Evolutionary conservation across 2,888 invertebrate species (phyloP).

Genomic region (Oscheius sp.): DNA sequence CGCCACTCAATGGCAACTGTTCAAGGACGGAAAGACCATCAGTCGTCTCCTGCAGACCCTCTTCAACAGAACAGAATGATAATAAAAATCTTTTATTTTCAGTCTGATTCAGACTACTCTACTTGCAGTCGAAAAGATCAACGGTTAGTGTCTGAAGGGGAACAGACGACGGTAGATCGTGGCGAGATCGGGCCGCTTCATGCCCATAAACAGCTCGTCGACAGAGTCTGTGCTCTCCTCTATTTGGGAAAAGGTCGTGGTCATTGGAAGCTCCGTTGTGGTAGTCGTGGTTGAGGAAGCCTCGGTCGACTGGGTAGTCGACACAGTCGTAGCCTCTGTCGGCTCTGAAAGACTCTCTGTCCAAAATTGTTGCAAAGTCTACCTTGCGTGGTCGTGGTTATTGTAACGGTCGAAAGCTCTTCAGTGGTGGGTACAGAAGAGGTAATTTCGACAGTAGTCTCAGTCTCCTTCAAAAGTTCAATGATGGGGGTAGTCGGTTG

Average conservation of each 20-base stretch:
- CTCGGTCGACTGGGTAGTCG: conserved; percentile 21
- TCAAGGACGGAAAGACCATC: conserved; percentile 5
- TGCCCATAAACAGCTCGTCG: conserved; percentile 27
- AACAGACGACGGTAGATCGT: conserved; percentile 41
- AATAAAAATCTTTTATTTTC: conserved; percentile 22
- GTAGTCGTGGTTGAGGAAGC: conserved; percentile 2
- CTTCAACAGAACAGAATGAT: conserved; percentile 3
- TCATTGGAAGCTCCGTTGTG: background rate
- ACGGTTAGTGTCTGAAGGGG: conserved; percentile 22
- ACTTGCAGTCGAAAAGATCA: background rate
- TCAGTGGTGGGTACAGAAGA: background rate
- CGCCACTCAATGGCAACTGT: background rate
- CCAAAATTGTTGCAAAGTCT: background rate
- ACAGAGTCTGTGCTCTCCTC: conserved; percentile 24
- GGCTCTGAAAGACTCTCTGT: conserved; percentile 13
- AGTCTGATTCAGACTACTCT: conserved; percentile 39
- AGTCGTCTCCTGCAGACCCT: conserved; percentile 9
- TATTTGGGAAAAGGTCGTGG: conserved; percentile 14
- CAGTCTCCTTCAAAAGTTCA: conserved; percentile 1
- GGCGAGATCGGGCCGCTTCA: conserved; percentile 38
- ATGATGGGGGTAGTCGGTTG: background rate
- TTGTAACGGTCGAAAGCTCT: background rate
- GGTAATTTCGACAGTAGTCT: background rate
- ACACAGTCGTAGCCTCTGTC: conserved; percentile 1
- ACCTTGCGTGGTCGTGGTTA: background rate